Conservation (phyloP, 2,888 invertebrate species). For the Hermaeophaga mercurialis region DNA sequence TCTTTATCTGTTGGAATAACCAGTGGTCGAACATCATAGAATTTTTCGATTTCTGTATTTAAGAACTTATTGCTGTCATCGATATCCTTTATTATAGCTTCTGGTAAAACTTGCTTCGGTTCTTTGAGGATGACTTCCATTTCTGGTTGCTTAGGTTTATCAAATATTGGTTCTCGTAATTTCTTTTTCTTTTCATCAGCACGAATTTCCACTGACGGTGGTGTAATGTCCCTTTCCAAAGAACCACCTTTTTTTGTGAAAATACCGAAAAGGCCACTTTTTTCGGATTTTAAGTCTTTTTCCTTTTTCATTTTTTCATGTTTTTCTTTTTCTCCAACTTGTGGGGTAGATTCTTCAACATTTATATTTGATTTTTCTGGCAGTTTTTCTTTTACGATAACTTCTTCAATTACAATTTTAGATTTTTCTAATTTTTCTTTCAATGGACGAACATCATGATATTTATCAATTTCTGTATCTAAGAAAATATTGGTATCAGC, state of each 20-base stretch:
- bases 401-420: no score
- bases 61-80: constrained; percentile 37
- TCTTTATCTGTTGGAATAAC: neutral
- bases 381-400: neutral
- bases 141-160: neutral
- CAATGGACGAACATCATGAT: constrained; percentile 34
- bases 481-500: constrained; percentile 37
- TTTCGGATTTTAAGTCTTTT: neutral
- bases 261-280: constrained; percentile 18
- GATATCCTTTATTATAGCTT: constrained; percentile 33
- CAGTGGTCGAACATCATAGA: constrained; percentile 33
- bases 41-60: constrained; percentile 33
- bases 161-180: neutral
- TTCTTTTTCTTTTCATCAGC: neutral
- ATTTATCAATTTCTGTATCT: constrained; percentile 32
- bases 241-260: constrained; percentile 21
- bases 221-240: constrained; percentile 2
- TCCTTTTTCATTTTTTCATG: no score
- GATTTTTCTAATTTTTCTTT: neutral
- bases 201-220: neutral
- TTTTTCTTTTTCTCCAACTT: constrained; percentile 21
- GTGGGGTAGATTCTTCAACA: constrained; percentile 9
- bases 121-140: no score
- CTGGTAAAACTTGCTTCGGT: constrained; percentile 24
- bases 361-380: neutral